phyloP scores from a whole-genome alignment of 2,888 invertebrate genomes.

The Gandaritis pyraliata region DNA sequence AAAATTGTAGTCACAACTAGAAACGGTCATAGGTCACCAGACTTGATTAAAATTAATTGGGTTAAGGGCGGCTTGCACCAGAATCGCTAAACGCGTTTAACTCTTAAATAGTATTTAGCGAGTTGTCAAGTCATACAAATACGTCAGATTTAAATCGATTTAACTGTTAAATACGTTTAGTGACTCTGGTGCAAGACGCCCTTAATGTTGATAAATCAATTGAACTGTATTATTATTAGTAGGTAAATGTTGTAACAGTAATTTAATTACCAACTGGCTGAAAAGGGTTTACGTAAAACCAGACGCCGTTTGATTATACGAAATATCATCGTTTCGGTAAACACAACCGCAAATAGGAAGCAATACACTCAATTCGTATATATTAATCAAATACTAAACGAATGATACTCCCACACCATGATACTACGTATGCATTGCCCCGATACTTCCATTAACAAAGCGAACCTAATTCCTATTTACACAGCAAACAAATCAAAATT shows the following conservation, averaged over 20 bases:
- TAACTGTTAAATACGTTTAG: no score
- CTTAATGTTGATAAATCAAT: no score
- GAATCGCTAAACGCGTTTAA: no score
- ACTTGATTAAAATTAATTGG: no score
- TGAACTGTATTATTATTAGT: no score
- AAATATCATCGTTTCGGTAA: slow-evolving; percentile 1
- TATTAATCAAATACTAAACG: slow-evolving; percentile 38
- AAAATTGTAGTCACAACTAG: no score
- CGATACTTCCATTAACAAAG: slow-evolving; percentile 50
- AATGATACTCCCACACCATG: slow-evolving; percentile 17
- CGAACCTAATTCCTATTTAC: slow-evolving; percentile 57
- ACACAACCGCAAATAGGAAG: slow-evolving; percentile 1
- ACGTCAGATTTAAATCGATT: no score
- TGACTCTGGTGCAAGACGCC: no score
- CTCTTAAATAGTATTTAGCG: no score
- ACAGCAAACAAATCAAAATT: slow-evolving; percentile 57
- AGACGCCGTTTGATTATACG: neutral
- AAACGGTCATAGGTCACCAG: no score
- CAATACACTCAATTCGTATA: neutral
- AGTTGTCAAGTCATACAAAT: no score
- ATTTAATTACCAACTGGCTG: neutral
- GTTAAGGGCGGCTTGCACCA: no score
- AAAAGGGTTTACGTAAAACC: neutral
- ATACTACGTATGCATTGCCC: slow-evolving; percentile 43
- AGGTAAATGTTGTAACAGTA: neutral